These are phyloP conservation scores for Thysanoteuthis rhombus DNA, from an alignment of 2,888 invertebrate species.

Conservation along the genomic window DNA sequence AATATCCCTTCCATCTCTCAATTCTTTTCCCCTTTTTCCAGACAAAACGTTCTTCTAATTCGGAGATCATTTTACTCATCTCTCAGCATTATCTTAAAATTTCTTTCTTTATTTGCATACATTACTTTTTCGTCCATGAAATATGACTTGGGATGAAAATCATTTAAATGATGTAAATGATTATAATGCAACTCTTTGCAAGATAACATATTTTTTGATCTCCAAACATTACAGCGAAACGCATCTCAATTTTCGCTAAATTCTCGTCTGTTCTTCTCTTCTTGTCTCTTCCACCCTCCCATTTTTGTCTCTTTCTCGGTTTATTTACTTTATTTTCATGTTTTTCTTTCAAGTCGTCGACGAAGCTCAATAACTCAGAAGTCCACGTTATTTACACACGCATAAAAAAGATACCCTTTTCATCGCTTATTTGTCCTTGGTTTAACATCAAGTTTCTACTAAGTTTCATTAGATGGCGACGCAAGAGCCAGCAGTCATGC, in stretches of 20 bases:
- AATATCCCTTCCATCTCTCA: background rate
- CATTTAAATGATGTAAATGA: background rate
- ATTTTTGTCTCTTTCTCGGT: background rate
- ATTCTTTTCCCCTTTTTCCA: background rate
- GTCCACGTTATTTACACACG: background rate
- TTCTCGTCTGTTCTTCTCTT: background rate
- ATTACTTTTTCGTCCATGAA: background rate
- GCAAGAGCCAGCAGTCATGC: too few relatives aligned
- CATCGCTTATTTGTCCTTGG: background rate
- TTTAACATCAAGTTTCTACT: background rate
- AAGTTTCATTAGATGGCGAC: background rate
- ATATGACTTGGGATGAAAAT: background rate
- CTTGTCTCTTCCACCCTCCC: background rate
- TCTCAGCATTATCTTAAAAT: background rate
- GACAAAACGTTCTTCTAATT: background rate
- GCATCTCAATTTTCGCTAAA: background rate
- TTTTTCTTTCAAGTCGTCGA: background rate
- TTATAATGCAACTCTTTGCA: background rate
- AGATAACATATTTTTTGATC: background rate
- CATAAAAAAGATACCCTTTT: background rate
- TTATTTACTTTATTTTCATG: background rate
- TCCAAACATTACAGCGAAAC: background rate
- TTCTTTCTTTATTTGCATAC: background rate
- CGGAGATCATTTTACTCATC: background rate
- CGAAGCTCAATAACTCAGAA: background rate